Base-by-base conservation (phyloP, 2,888 invertebrate genomes). In the Listrodromus nycthemerus region DNA sequence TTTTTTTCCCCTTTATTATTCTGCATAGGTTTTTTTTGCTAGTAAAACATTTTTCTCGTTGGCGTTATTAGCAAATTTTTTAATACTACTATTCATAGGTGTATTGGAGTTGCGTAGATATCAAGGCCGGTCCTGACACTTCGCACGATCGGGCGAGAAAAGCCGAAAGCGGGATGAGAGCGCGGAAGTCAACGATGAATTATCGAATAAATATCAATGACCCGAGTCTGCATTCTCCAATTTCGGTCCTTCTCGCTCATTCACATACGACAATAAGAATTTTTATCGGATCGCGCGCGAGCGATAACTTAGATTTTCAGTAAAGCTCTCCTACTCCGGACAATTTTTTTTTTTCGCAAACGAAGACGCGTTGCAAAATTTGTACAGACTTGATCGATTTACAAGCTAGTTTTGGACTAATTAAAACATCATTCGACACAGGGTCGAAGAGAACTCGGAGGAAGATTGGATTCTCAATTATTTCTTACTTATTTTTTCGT, bases 331-430 rank as follows among this genome's bases (percentile, higher is more conserved):
- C 73, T 61, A 61, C 37, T 77, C 65, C 41, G 50, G 75, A 81
- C 50, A 69, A 45, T 16, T 27, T 73, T 61, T 58, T n/a, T 41
- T 16, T 30, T 69, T 63, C 41, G 69, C 75, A 65, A 65, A 67
- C 50, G 65, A 70, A 78, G 77, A 73, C 73, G 73, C 48, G 61
- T 81, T 82, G 82, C 70, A 82, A 82, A 71, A 80, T 84, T 85
- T 85, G 73, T 80, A 82, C 85, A 82, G 37, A 74, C 77, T 77
- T 37, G 70, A 80, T 61, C 61, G 74, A 69, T 61, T 82, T 66
- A 84, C 70, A 71, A 80, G 65, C 69, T 82, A 76, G 65, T 67
- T 80, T 76, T 58, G 45, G 58, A 80, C 71, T 82, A 80, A 82
- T 74, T 71, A 41, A 67, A 75, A 82, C 77, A 65, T 69, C 63